phyloP scores from a whole-genome alignment of 2,797 vertebrate species.

The Rhadinocentrus ornatus region DNA sequence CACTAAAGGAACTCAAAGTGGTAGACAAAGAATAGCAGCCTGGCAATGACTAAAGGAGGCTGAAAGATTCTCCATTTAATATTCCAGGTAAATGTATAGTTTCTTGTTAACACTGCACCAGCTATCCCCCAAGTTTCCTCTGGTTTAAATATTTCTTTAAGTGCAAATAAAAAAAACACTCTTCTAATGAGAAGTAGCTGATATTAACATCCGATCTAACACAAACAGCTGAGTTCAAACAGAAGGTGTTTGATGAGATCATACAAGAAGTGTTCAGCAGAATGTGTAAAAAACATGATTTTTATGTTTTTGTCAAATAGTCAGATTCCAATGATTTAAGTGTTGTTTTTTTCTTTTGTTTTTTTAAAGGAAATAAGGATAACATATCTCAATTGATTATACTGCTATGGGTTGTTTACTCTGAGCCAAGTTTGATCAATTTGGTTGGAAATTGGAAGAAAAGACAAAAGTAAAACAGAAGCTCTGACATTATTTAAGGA shows the following conservation, averaged over 20 bases:
- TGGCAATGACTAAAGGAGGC: not conserved
- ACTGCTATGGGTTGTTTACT: too few species aligned
- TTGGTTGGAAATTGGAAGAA: too few species aligned
- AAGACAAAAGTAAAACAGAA: too few species aligned
- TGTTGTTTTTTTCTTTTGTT: too few species aligned
- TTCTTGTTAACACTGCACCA: not conserved
- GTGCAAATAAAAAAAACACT: not conserved
- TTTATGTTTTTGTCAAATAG: not conserved
- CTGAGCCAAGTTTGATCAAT: too few species aligned
- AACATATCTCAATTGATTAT: too few species aligned
- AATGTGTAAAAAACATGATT: not conserved
- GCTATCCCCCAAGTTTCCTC: not conserved
- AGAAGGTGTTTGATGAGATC: not conserved
- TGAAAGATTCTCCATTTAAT: not conserved
- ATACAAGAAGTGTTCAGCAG: not conserved
- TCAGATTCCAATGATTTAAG: not conserved
- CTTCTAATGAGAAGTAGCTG: not conserved
- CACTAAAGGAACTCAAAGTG: slow-evolving; percentile 3
- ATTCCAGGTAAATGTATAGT: not conserved
- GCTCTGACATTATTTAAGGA: too few species aligned
- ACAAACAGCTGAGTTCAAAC: not conserved
- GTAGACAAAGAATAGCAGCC: not conserved
- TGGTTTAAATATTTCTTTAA: not conserved
- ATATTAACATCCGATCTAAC: not conserved
- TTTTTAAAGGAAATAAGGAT: too few species aligned